Evolutionary conservation across 2,113 vertebrate genomes (phyloP).

Genomic region (Vicugna pacos): DNA sequence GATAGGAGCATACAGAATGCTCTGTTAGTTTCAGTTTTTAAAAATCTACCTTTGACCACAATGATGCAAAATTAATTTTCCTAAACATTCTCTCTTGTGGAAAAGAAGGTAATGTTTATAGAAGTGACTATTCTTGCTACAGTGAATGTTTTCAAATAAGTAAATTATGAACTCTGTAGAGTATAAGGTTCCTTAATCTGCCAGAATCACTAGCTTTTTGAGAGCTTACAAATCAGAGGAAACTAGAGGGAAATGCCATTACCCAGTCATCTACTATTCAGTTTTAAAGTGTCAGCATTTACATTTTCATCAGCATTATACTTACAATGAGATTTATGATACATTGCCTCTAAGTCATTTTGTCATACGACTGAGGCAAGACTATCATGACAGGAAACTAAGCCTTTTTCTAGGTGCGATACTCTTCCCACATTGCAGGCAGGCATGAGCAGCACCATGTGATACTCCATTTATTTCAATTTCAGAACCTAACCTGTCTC

Average conservation of each 20-base stretch:
- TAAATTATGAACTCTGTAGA: not conserved
- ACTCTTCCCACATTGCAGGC: not conserved
- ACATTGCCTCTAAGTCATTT: not conserved
- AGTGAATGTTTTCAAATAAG: not conserved
- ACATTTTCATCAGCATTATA: constrained; percentile 49
- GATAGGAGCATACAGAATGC: too few species aligned
- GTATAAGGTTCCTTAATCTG: not conserved
- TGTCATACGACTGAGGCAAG: constrained; percentile 46
- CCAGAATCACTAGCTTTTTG: not conserved
- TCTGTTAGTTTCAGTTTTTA: not conserved
- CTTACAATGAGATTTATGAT: constrained; percentile 23
- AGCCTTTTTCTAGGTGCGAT: not conserved
- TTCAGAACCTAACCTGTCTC: not conserved
- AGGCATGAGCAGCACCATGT: not conserved
- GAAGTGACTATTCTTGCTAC: not conserved
- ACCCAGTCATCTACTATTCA: not conserved
- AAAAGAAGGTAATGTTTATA: not conserved
- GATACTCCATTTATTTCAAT: not conserved
- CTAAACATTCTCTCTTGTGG: not conserved
- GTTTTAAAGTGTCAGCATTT: constrained; percentile 34
- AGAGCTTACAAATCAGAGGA: not conserved
- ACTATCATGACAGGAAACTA: constrained; percentile 27
- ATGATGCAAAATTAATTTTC: not conserved
- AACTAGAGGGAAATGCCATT: not conserved
- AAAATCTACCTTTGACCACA: not conserved